phyloP scores from a whole-genome alignment of 37 sponge, comb jelly and placozoan species.

The Dysidea cf. avara region DNA sequence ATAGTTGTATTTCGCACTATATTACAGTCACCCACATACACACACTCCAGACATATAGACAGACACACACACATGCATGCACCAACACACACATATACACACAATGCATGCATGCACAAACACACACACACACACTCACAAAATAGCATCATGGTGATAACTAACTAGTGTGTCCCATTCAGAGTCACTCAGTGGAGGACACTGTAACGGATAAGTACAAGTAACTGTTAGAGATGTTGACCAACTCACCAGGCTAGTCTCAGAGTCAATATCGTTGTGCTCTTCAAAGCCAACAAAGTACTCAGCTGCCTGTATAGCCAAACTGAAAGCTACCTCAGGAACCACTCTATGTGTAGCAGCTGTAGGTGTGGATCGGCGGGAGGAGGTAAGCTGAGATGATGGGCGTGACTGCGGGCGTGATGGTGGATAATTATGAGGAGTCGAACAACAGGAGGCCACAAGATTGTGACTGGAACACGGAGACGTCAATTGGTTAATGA shows the following conservation, averaged over 20 bases:
- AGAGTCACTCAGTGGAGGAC: constrained; percentile 26
- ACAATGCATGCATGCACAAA: too few relatives aligned
- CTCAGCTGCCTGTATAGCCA: constrained; percentile 63
- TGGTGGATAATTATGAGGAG: not conserved
- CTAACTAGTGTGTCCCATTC: constrained; percentile 51
- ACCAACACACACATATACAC: too few relatives aligned
- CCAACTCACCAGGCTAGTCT: constrained; percentile 38
- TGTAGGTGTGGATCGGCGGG: not conserved
- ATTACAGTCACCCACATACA: too few relatives aligned
- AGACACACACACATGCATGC: too few relatives aligned
- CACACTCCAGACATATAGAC: too few relatives aligned
- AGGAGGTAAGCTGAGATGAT: not conserved
- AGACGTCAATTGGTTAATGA: constrained; percentile 4
- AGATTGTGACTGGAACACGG: too few relatives aligned
- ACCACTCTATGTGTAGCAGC: not conserved
- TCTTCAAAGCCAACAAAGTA: constrained; percentile 39
- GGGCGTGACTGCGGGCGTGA: not conserved
- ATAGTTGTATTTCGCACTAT: too few relatives aligned
- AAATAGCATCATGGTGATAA: constrained; percentile 25
- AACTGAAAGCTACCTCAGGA: constrained; percentile 30
- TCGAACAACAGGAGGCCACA: too few relatives aligned
- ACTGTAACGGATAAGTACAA: too few relatives aligned
- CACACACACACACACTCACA: constrained; percentile 8
- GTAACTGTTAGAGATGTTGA: not conserved
- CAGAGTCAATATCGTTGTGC: constrained; percentile 82